Evolutionary conservation across 2,888 invertebrate species (phyloP), one percentile per base, ranked within the genome.

Genomic region (Agrotis clavis): DNA sequence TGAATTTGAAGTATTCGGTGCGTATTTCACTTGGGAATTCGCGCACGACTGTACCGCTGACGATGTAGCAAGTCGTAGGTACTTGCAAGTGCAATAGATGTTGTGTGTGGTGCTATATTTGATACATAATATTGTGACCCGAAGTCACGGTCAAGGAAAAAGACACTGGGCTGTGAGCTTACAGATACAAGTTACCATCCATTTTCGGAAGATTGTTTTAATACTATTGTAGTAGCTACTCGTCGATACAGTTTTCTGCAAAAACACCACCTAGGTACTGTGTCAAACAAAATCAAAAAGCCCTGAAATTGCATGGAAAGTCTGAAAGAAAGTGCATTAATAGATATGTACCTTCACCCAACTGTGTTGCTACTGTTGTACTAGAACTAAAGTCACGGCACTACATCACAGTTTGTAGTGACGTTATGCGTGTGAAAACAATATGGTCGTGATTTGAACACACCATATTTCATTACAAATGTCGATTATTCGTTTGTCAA

Each of bases 391-490:
- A 30, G 45, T 51, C 51, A 68, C 25, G 45, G n/a, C 18, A 70
- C 41, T 41, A 35, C 57, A 45, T 4, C 14, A 64, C 53, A 60
- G 60, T 3, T 30, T 21, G 70, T 64, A 63, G 60, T 60, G n/a
- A 30, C 41, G 25, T 21, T 16, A 48, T 45, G 62, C 51, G 21
- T 67, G 45, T 45, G 21, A 75, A 21, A 30, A 75, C 21, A 54
- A 59, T 50, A 21, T 45, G 25, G 9, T 56, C 13, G 53, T 50
- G 41, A 51, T 51, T 51, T 57, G 13, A 35, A 51, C 18, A 25
- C 48, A 64, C 63, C 19, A n/a, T 63, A 69, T 59, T 41, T 4
- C n/a, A 77, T 74, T 51, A 16, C 30, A 51, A n/a, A n/a, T 25
- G 3, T 14, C 30, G 19, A 21, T 30, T 60, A 45, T 30, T n/a